Conservation (phyloP, 1,140 invertebrate species). For the Bombus superbus region DNA sequence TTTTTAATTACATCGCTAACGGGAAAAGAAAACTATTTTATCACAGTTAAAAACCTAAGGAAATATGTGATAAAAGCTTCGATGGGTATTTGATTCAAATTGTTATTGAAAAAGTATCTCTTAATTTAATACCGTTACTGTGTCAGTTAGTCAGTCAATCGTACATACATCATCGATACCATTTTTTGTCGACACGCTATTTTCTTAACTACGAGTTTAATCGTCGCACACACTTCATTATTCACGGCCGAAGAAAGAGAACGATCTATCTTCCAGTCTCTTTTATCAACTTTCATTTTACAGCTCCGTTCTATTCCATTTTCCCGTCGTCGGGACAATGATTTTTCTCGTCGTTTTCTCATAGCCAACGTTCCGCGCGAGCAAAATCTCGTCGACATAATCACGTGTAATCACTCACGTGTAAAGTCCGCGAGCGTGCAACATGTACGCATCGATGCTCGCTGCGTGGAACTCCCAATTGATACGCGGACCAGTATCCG, state of each 20-base stretch:
- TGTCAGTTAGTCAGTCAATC: background rate
- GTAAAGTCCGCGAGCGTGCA: slow-evolving; percentile 51
- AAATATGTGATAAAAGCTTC: background rate
- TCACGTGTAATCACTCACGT: slow-evolving; percentile 52
- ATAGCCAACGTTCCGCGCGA: background rate
- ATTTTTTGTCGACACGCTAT: background rate
- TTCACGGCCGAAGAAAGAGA: background rate
- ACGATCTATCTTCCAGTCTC: background rate
- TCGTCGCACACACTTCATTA: background rate
- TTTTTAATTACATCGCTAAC: background rate
- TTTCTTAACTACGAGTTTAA: background rate
- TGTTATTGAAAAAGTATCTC: no score
- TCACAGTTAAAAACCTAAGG: background rate
- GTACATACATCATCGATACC: no score
- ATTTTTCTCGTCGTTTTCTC: background rate
- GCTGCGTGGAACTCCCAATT: slow-evolving; percentile 55
- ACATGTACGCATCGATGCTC: slow-evolving; percentile 42
- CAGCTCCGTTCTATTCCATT: background rate
- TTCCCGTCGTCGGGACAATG: background rate
- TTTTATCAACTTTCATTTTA: background rate
- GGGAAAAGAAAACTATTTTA: background rate
- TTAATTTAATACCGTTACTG: background rate
- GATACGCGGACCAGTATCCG: slow-evolving; percentile 40
- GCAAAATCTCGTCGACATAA: slow-evolving; percentile 47
- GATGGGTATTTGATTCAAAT: background rate